These are phyloP conservation scores for Centrocercus urophasianus DNA, from an alignment of 2,113 vertebrate genomes.

Conservation along the genomic window DNA sequence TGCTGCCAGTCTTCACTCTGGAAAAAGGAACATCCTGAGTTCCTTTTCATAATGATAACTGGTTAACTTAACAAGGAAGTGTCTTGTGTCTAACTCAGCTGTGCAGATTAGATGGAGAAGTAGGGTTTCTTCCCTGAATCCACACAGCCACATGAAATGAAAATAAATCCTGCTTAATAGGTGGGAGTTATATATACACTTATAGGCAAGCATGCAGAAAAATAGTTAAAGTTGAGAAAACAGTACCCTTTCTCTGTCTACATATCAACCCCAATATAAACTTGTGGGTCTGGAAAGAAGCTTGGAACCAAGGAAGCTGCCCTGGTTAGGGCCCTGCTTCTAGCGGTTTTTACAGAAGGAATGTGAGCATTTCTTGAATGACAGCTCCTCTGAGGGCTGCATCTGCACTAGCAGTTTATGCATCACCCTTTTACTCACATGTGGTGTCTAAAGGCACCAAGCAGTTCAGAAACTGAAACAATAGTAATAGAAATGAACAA, in stretches of 20 bases:
- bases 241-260: neutral
- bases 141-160: neutral
- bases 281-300: rapidly evolving
- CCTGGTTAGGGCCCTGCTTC: neutral
- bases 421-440: neutral
- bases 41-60: neutral
- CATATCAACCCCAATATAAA: neutral
- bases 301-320: neutral
- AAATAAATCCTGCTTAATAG: neutral
- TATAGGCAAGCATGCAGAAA: neutral
- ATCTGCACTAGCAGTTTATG: neutral
- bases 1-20: neutral
- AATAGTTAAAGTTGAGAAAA: neutral
- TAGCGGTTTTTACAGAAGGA: neutral
- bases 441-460: neutral
- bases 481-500: neutral
- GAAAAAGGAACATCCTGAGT: neutral
- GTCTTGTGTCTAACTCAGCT: neutral
- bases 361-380: rapidly evolving
- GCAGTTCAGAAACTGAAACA: neutral
- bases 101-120: neutral
- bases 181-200: rapidly evolving
- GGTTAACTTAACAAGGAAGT: neutral
- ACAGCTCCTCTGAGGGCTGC: neutral
- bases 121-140: neutral